Percentiles rank a stretch among this genome's conserved stretches.
phyloP scores from a whole-genome alignment of 2,888 invertebrate genomes.

The Eucera pruinosa region DNA sequence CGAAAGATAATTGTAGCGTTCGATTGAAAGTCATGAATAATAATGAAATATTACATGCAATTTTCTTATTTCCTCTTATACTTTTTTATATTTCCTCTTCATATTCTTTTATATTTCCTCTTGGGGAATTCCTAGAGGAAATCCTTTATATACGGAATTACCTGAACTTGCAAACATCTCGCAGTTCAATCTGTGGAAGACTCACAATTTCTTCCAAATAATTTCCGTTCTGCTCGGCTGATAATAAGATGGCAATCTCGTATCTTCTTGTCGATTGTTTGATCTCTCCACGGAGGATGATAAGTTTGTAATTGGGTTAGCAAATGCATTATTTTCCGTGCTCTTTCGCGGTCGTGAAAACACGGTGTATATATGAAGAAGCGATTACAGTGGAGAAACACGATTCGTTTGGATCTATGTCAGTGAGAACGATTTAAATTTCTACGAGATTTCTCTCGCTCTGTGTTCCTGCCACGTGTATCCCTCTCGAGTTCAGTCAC shows the following conservation, averaged over 20 bases:
- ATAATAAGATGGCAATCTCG: not conserved
- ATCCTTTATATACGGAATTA: too few relatives aligned
- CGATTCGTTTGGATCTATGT: conserved; percentile 48
- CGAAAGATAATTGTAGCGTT: too few relatives aligned
- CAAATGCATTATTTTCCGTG: not conserved
- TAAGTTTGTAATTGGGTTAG: not conserved
- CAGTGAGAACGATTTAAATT: conserved; percentile 56
- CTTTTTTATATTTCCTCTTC: too few relatives aligned
- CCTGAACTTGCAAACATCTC: too few relatives aligned
- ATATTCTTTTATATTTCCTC: too few relatives aligned
- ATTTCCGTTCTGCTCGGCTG: not conserved
- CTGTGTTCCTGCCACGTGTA: not conserved
- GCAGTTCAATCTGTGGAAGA: not conserved
- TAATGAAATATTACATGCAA: too few relatives aligned
- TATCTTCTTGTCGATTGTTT: not conserved
- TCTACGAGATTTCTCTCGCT: conserved; percentile 53
- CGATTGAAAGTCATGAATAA: too few relatives aligned
- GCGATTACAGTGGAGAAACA: conserved; percentile 35
- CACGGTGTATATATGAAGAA: conserved; percentile 6
- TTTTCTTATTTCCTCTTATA: too few relatives aligned
- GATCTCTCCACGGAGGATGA: not conserved
- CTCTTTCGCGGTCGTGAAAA: conserved; percentile 8
- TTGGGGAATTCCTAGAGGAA: too few relatives aligned
- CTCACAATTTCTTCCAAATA: not conserved
- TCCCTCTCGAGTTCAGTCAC: not conserved